Percentiles rank a stretch among this genome's conserved stretches.
These are phyloP conservation scores for Motacilla tschutschensis DNA, from an alignment of 2,113 vertebrate species.

Conservation along the genomic window DNA sequence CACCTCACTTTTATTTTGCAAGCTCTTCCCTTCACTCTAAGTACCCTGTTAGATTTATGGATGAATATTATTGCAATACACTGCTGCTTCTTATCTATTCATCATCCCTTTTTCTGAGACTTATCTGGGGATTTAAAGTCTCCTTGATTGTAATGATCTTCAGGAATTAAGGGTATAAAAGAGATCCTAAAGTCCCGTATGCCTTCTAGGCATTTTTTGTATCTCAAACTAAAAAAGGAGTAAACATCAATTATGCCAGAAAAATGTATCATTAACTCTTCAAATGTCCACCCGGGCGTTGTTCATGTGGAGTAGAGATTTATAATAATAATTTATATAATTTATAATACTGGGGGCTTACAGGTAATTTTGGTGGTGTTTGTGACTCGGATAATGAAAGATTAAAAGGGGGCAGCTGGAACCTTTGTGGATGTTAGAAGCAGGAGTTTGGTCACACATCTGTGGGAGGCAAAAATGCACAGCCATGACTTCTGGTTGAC, in stretches of 20 bases:
- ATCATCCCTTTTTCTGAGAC: slow-evolving; percentile 38
- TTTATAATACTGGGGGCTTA: neutral
- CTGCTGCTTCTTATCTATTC: slow-evolving; percentile 24
- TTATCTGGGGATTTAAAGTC: slow-evolving; percentile 50
- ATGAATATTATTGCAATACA: neutral
- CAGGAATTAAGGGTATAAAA: slow-evolving; percentile 55
- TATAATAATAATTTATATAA: neutral
- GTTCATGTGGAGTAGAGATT: neutral
- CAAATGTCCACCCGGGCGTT: neutral
- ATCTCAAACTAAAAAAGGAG: neutral
- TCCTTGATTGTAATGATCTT: slow-evolving; percentile 52
- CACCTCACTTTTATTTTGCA: slow-evolving; percentile 3
- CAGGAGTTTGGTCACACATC: neutral
- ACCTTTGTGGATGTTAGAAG: neutral
- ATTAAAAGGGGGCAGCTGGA: neutral
- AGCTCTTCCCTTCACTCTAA: neutral
- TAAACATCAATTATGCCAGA: slow-evolving; percentile 15
- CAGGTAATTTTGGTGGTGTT: neutral
- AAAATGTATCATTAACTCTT: slow-evolving; percentile 2
- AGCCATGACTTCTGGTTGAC: neutral
- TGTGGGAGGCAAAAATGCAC: neutral
- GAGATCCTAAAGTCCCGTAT: slow-evolving; percentile 22
- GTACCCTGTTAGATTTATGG: neutral
- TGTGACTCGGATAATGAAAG: neutral
- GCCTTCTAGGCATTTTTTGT: slow-evolving; percentile 26